Base-by-base conservation (phyloP, 2,888 invertebrate species). In the Tetramorium bicarinatum region DNA sequence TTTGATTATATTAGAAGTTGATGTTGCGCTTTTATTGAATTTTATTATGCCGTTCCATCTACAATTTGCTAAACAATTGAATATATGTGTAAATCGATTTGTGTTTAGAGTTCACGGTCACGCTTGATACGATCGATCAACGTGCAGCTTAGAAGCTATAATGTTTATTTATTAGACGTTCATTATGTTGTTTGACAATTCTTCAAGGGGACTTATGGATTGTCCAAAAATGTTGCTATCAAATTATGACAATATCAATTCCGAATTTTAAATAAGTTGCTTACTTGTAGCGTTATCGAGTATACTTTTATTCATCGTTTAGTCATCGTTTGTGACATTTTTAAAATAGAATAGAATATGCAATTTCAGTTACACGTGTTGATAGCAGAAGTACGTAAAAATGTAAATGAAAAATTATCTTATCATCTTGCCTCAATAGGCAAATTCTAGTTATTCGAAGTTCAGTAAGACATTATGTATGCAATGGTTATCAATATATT, bases 91-190 rank as follows among this genome's bases (percentile, higher is more conserved):
- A 62, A 49, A 34, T 66, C 25, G 44, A 67, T 56, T 77, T 8
- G 25, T 7, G 21, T 18, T 41, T n/a, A 41, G 13, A 77, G 44
- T 77, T 72, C 67, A 77, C 25, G 77, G 54, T 56, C 77, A 56
- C 52, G n/a, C 8, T 2, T 64, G 38, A 8, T 15, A 62, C 11
- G 15, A 54, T 77, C 54, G 52, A 64, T 21, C 15, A 61, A 7
- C 41, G 29, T 54, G n/a, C 8, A 15, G n/a, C 8, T n/a, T 38
- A 44, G n/a, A 41, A 38, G 54, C 41, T 29, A 29, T 29, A 29
- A 29, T 54, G 54, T 54, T 11, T 29, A 29, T 67, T 77, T 54
- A 15, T 29, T 44, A n/a, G 9, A 56, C n/a, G 7, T 64, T 15
- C 54, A 15, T 66, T 66, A n/a, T 13, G 18, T n/a, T 41, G 18